Conservation (phyloP, 2,113 vertebrate species). For the Zosterops japonicus region DNA sequence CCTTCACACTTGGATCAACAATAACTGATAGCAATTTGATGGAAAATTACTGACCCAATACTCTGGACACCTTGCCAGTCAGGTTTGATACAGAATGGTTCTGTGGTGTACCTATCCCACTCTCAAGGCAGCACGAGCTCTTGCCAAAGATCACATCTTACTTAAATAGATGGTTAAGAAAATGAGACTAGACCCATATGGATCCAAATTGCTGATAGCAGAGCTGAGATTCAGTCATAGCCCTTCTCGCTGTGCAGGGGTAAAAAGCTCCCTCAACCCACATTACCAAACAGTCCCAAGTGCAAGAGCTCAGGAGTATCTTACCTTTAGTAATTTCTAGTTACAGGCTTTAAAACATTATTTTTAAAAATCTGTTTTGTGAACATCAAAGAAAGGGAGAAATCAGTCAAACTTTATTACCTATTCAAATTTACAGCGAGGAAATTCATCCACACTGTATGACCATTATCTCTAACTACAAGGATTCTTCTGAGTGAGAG, state of each 20-base stretch:
- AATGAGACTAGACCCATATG: not conserved
- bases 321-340: constrained; percentile 16
- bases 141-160: constrained; percentile 15
- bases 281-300: not conserved
- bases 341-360: not conserved
- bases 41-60: constrained; percentile 23
- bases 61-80: not conserved
- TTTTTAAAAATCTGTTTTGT: not conserved
- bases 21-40: constrained; percentile 24
- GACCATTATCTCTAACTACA: not conserved
- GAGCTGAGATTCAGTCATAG: not conserved
- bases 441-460: not conserved
- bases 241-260: not conserved
- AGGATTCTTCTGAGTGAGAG: not conserved
- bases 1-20: constrained; percentile 19
- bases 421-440: not conserved
- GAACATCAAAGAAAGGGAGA: not conserved
- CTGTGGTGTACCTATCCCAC: not conserved
- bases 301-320: not conserved
- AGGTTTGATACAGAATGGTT: constrained; percentile 14
- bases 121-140: not conserved
- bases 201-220: not conserved
- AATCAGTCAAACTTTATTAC: not conserved
- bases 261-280: not conserved
- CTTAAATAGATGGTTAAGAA: constrained; percentile 3